Percentiles rank a stretch among this genome's conserved stretches.
Conservation (phyloP, 1,140 invertebrate species). For the Neomicropteryx cornuta region DNA sequence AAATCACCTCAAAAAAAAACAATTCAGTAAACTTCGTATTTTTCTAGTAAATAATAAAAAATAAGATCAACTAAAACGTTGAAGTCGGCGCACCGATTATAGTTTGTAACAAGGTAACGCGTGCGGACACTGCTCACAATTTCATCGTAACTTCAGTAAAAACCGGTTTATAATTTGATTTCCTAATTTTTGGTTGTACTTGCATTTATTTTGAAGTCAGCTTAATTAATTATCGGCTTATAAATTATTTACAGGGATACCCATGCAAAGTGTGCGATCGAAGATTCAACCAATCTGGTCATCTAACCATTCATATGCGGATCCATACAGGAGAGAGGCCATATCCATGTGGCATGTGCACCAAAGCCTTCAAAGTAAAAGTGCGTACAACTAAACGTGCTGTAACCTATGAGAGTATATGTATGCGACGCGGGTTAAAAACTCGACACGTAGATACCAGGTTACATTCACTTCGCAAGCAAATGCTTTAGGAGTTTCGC, state of each 20-base stretch:
- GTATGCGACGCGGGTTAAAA: too few relatives aligned
- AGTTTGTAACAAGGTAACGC: not conserved
- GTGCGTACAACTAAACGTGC: too few relatives aligned
- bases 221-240: not conserved
- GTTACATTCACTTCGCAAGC: too few relatives aligned
- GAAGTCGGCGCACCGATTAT: not conserved
- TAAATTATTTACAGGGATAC: constrained; percentile 22
- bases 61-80: too few relatives aligned
- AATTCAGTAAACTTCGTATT: too few relatives aligned
- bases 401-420: too few relatives aligned
- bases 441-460: too few relatives aligned
- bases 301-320: constrained; percentile 40
- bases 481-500: too few relatives aligned
- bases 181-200: too few relatives aligned
- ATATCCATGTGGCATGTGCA: constrained; percentile 31
- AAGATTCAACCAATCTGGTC: constrained; percentile 41
- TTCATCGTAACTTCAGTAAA: not conserved
- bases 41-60: too few relatives aligned
- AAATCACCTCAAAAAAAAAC: too few relatives aligned
- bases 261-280: constrained; percentile 38
- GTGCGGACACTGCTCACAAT: not conserved
- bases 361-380: constrained; percentile 36
- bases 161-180: not conserved
- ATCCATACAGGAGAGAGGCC: constrained; percentile 41
- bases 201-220: not conserved